Conservation (phyloP, 2,113 vertebrate species). For the Dromaius novaehollandiae region DNA sequence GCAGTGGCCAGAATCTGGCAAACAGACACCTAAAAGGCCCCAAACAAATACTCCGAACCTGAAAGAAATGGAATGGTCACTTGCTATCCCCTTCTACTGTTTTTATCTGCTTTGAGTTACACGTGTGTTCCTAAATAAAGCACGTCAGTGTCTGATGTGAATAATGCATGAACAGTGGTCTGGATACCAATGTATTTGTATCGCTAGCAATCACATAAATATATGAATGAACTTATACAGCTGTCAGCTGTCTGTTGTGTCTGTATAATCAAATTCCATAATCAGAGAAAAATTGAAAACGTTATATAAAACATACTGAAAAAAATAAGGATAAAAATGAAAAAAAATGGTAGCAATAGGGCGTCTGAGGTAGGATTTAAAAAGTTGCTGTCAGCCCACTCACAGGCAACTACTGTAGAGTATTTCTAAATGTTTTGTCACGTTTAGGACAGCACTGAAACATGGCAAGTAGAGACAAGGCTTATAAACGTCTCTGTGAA, state of each 20-base stretch:
- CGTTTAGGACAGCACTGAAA: background rate
- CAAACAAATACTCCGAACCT: background rate
- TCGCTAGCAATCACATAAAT: background rate
- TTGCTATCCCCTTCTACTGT: background rate
- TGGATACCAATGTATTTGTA: background rate
- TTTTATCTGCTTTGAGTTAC: background rate
- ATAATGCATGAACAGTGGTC: background rate
- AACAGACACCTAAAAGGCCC: background rate
- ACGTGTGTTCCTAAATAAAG: background rate
- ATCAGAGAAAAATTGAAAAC: slow-evolving; percentile 1
- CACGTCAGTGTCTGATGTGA: background rate
- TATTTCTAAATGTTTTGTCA: background rate
- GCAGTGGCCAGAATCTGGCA: background rate
- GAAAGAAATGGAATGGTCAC: background rate
- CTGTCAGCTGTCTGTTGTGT: background rate
- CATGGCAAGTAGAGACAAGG: background rate
- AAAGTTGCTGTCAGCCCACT: background rate
- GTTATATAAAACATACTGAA: background rate
- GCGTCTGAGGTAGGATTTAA: background rate
- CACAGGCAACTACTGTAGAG: background rate
- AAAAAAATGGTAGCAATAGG: background rate
- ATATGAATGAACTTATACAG: background rate
- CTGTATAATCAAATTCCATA: background rate
- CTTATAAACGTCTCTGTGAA: too few relatives aligned
- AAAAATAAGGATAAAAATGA: background rate